phyloP scores from a whole-genome alignment of 2,113 vertebrate genomes.

The Campylomormyrus tamandua region DNA sequence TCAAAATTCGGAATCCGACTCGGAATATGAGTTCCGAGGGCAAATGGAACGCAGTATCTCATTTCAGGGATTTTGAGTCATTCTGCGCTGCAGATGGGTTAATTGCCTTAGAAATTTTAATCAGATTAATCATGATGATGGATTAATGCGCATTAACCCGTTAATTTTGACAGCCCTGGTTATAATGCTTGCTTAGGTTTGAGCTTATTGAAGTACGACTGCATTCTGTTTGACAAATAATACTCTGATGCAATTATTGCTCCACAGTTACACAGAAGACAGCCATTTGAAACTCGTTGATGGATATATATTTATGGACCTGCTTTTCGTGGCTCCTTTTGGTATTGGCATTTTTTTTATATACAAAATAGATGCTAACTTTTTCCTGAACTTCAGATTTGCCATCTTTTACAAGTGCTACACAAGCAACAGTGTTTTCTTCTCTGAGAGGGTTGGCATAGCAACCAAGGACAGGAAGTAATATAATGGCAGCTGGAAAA shows the following conservation, averaged over 20 bases:
- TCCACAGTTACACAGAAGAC: background rate
- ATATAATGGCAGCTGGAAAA: conserved; percentile 51
- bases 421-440: conserved; percentile 26
- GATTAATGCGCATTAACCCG: no score
- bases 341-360: background rate
- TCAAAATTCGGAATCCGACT: no score
- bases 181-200: background rate
- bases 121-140: no score
- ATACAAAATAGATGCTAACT: background rate
- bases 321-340: background rate
- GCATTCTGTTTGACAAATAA: conserved; percentile 4
- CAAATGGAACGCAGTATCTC: no score
- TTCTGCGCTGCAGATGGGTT: no score
- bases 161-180: no score
- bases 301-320: background rate
- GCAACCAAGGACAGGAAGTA: conserved; percentile 65
- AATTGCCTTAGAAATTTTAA: no score
- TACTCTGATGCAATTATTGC: background rate
- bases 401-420: background rate
- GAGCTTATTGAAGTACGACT: background rate
- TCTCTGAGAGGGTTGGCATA: conserved; percentile 72
- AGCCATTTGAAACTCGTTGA: background rate
- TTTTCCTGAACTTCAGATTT: background rate
- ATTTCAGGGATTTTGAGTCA: no score
- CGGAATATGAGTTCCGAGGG: no score